Percentiles rank a stretch among this genome's conserved stretches.
These are phyloP conservation scores for Myotis vivesi DNA, from an alignment of 2,797 vertebrate species.

Conservation along the genomic window DNA sequence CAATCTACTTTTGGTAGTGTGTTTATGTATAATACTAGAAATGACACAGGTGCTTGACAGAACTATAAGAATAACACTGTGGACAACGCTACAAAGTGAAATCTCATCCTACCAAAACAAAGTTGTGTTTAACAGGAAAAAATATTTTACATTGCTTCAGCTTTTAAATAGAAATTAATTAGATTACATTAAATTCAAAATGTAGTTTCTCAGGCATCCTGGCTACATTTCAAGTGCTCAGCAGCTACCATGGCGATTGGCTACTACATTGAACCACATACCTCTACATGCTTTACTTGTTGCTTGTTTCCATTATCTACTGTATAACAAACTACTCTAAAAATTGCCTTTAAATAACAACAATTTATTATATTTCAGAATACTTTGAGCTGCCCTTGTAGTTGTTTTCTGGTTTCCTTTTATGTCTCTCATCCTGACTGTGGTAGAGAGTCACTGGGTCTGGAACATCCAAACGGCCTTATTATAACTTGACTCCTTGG, in stretches of 20 bases:
- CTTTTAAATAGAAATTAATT: neutral
- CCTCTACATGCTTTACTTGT: neutral
- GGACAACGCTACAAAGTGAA: neutral
- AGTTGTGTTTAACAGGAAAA: neutral
- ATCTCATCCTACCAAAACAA: neutral
- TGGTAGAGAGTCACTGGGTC: neutral
- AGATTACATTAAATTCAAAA: neutral
- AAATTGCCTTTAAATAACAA: neutral
- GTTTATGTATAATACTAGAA: neutral
- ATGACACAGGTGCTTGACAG: neutral
- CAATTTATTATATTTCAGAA: neutral
- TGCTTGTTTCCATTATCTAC: neutral
- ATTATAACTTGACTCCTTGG: neutral
- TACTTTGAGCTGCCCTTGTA: neutral
- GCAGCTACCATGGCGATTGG: too few relatives aligned
- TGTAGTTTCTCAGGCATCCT: neutral
- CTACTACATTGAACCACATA: neutral
- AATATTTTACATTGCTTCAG: neutral
- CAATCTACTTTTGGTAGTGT: neutral
- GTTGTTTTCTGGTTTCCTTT: neutral
- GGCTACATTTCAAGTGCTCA: neutral
- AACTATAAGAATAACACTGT: neutral
- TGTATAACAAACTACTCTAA: neutral
- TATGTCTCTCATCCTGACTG: neutral
- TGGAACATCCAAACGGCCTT: neutral